phyloP scores from a whole-genome alignment of 2,888 invertebrate genomes.

The Sympetrum striolatum region DNA sequence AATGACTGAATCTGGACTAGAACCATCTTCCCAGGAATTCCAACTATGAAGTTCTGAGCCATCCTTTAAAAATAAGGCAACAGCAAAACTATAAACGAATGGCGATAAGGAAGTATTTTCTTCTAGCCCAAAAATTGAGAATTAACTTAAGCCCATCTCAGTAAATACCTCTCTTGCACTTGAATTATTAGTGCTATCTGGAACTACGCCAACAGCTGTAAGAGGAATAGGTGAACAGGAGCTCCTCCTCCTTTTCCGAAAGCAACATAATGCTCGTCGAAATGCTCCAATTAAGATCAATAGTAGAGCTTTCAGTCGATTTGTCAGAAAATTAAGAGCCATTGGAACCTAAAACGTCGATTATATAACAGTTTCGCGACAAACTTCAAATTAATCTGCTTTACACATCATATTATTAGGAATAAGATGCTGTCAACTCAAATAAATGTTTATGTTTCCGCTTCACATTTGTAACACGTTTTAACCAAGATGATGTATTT shows the following conservation, averaged over 20 bases:
- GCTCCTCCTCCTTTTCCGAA: constrained; percentile 63
- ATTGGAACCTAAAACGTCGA: constrained; percentile 50
- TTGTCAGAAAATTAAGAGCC: constrained; percentile 61
- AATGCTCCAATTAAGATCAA: constrained; percentile 64
- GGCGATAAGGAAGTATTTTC: background rate
- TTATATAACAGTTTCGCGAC: background rate
- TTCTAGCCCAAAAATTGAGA: background rate
- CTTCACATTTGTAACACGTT: too few species aligned
- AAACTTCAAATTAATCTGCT: too few species aligned
- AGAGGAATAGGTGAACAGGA: constrained; percentile 66
- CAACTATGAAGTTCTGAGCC: constrained; percentile 1
- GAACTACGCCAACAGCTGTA: constrained; percentile 65
- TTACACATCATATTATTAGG: too few species aligned
- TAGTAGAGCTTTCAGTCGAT: constrained; percentile 65
- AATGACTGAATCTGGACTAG: constrained; percentile 25
- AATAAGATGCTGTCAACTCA: background rate
- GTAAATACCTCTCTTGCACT: constrained; percentile 1
- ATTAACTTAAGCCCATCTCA: background rate
- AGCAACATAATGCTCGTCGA: constrained; percentile 69
- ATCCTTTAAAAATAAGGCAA: background rate
- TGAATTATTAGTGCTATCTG: constrained; percentile 54
- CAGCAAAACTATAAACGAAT: background rate
- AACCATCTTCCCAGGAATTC: constrained; percentile 22
- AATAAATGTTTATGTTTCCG: background rate
- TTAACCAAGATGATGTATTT: too few species aligned